Conservation (phyloP, 2,113 vertebrate genomes). For the Pelecanus crispus region DNA sequence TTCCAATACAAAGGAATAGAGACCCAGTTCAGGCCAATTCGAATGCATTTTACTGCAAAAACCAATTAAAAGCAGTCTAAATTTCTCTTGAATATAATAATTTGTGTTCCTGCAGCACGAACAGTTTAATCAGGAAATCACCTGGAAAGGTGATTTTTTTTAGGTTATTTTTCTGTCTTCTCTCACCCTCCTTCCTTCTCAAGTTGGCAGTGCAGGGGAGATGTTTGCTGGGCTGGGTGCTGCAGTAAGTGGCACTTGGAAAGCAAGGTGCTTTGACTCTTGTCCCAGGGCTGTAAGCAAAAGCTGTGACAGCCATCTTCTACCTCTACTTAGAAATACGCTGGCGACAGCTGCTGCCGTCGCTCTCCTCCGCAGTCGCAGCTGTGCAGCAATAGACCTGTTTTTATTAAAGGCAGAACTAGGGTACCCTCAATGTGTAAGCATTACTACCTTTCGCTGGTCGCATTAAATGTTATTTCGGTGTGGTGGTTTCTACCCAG, state of each 20-base stretch:
- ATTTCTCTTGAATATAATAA: background rate
- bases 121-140: background rate
- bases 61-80: background rate
- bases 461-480: background rate
- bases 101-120: background rate
- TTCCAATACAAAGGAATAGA: background rate
- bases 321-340: background rate
- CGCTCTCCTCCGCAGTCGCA: conserved; percentile 34
- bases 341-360: conserved; percentile 50
- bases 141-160: background rate
- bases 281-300: background rate
- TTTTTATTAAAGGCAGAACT: background rate
- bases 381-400: background rate
- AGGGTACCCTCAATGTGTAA: background rate
- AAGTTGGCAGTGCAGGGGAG: background rate
- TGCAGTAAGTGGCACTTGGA: background rate
- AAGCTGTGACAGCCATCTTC: background rate
- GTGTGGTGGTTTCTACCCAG: background rate
- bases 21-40: background rate
- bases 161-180: background rate
- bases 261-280: background rate
- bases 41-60: background rate
- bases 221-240: background rate
- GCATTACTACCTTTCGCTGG: background rate
- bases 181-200: background rate